Conservation (phyloP, 2,888 invertebrate genomes). For the Agrochola lychnidis region DNA sequence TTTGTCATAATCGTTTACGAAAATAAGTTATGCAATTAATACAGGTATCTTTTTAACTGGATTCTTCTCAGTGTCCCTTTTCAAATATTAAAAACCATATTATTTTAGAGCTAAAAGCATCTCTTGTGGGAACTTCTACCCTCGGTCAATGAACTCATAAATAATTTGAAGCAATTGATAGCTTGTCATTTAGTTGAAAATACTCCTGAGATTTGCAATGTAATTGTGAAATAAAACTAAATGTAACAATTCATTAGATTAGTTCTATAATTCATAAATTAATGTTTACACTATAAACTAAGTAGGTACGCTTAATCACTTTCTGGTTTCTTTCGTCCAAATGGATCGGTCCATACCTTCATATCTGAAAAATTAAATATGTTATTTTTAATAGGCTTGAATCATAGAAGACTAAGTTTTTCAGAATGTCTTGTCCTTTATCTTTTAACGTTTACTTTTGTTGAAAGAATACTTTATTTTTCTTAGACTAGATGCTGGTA, state of each 20-base stretch:
- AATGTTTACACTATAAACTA: constrained; percentile 59
- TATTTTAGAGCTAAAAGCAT: background rate
- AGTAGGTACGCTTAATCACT: constrained; percentile 68
- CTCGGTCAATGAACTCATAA: background rate
- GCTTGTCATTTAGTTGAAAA: background rate
- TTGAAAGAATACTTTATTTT: background rate
- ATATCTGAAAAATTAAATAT: constrained; percentile 86
- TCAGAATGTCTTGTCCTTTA: too few species aligned
- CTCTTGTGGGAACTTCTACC: background rate
- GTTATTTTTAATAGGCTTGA: background rate
- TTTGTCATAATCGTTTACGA: too few species aligned
- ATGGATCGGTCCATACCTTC: constrained; percentile 92
- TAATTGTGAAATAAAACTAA: constrained; percentile 30
- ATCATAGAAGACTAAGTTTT: background rate
- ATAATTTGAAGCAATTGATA: background rate
- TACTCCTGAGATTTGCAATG: background rate
- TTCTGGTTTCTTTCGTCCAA: constrained; percentile 86
- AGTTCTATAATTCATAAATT: constrained; percentile 57
- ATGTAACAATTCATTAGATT: constrained; percentile 49
- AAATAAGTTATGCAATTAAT: too few species aligned
- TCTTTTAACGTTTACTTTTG: background rate
- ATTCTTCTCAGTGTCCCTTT: background rate
- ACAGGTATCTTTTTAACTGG: background rate
- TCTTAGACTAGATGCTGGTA: background rate
- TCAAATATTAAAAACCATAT: background rate